These are phyloP conservation scores for Pyrrhopygopsis socrates DNA, from an alignment of 2,888 invertebrate genomes.

Conservation along the genomic window DNA sequence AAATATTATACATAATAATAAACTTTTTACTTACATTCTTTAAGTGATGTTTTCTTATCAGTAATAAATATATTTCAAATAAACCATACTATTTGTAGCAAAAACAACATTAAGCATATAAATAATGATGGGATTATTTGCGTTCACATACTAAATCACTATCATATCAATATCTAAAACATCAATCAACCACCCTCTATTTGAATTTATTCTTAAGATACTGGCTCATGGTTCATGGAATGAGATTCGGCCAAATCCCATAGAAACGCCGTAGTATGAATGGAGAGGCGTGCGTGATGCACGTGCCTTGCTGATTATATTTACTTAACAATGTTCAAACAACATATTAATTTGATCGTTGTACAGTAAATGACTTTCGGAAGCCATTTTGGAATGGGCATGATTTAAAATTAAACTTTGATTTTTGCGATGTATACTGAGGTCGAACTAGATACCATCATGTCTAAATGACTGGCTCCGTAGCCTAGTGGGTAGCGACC, in stretches of 20 bases:
- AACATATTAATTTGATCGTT: slow-evolving; percentile 95
- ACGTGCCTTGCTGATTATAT: slow-evolving; percentile 94
- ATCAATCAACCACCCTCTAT: slow-evolving; percentile 93
- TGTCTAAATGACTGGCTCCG: no score
- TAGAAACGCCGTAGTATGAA: slow-evolving; percentile 90
- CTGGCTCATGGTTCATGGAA: slow-evolving; percentile 91
- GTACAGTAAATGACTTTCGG: slow-evolving; percentile 93
- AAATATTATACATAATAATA: no score
- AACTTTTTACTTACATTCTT: no score
- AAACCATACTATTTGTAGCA: not conserved
- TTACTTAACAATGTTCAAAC: slow-evolving; percentile 94
- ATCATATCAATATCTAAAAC: slow-evolving; percentile 94
- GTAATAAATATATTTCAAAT: not conserved
- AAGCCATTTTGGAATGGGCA: slow-evolving; percentile 86
- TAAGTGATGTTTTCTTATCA: no score
- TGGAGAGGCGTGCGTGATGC: slow-evolving; percentile 91
- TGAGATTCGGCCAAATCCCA: slow-evolving; percentile 94
- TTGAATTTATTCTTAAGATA: slow-evolving; percentile 94
- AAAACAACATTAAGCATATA: not conserved
- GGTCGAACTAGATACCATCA: no score
- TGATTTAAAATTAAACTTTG: not conserved
- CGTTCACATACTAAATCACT: slow-evolving; percentile 93
- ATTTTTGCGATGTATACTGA: no score
- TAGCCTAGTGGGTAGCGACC: no score
- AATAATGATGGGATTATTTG: slow-evolving; percentile 89